Evolutionary conservation across 2,113 vertebrate species (phyloP), one percentile per base, ranked within the genome.

Genomic region (Eulemur rufifrons): DNA sequence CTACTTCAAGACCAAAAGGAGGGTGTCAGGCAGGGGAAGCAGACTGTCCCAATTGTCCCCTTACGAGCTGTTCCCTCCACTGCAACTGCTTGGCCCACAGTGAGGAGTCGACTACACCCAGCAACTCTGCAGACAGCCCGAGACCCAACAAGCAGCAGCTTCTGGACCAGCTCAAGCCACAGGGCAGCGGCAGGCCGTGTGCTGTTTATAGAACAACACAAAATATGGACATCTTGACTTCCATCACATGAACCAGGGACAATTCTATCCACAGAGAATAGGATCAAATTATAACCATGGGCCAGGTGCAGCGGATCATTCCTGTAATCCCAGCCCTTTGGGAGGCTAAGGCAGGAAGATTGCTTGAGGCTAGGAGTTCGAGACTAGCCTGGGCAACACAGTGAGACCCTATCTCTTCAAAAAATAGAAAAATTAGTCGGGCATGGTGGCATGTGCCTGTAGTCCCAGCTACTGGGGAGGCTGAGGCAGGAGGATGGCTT

Each of bases 1-100:
- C 99, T 99, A 95, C 73, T 94, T 98, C 29, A 89, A 95, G 83
- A 96, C n/a, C 96, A 71, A 96, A 29, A 64, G 68, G 63, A n/a
- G 25, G 6, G 0, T 15, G 45, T 10, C n/a, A 12, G 66, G 42
- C n/a, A 54, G 10, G 69, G 25, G 47, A 64, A 83, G 45, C 54
- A 29, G 54, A 14, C 17, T 8, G 20, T 32, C 20, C 47, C 61
- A 76, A 8, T 0, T 0, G 20, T 37, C 29, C 66, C 21, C 42
- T 23, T 25, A 13, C 5, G 3, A 25, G 69, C 61, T 59, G 27
- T 39, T 45, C 50, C 56, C 5, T 94, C 27, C 3, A 1, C 21
- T 47, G 87, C 39, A 4, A 68, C 68, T 10, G 1, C 17, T 2
- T 39, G 74, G 63, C 47, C 74, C 74, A 50, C 4, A 13, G 42